phyloP scores from a whole-genome alignment of 2,113 vertebrate species.

The Pelodiscus sinensis region DNA sequence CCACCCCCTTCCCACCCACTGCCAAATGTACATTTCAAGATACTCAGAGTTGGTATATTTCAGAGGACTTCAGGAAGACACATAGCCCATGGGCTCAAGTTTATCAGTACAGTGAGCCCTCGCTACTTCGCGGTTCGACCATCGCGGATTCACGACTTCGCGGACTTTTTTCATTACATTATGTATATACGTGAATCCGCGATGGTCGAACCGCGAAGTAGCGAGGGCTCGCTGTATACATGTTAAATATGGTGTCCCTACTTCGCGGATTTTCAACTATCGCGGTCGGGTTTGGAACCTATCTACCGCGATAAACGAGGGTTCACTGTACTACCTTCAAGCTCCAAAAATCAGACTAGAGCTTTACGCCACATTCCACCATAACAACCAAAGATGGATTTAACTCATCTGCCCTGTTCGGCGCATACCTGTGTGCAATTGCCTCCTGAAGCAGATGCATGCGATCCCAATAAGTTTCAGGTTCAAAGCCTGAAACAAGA shows the following conservation, averaged over 20 bases:
- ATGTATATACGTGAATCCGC: no score
- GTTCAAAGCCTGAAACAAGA: conserved; percentile 89
- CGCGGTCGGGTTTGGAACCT: no score
- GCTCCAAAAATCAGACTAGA: neutral
- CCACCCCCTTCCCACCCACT: neutral
- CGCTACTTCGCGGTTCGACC: no score
- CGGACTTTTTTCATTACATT: no score
- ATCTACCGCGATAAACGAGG: no score
- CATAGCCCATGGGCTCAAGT: neutral
- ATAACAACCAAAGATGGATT: rapidly evolving
- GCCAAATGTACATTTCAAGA: neutral
- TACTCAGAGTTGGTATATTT: neutral
- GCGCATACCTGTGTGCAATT: conserved; percentile 89
- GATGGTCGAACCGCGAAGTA: no score
- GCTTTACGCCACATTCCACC: neutral
- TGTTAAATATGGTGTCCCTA: no score
- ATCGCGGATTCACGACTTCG: no score
- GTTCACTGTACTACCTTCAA: neutral
- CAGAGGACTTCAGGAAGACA: neutral
- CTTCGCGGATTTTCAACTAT: no score
- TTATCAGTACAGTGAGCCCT: no score
- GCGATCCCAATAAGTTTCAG: conserved; percentile 96
- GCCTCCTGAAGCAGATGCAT: conserved; percentile 98
- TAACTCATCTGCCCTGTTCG: neutral
- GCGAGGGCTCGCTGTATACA: no score